These are phyloP conservation scores for Abramis brama DNA, from an alignment of 2,113 vertebrate species.

Conservation along the genomic window DNA sequence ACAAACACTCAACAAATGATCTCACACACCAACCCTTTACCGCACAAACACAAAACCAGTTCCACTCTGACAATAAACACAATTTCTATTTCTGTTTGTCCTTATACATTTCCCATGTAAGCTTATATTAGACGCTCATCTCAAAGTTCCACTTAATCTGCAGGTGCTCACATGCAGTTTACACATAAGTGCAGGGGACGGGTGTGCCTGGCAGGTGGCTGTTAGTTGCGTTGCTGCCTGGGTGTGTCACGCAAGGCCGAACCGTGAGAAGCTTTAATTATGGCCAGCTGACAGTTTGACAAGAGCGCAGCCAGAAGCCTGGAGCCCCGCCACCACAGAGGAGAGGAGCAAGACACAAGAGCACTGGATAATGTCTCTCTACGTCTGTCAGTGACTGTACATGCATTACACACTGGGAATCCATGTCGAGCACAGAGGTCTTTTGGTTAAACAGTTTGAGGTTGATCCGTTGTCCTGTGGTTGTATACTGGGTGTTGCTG, in stretches of 20 bases:
- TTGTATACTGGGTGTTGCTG: constrained; percentile 1
- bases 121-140: not conserved
- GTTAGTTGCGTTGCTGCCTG: constrained; percentile 27
- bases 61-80: constrained; percentile 22
- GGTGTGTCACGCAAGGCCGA: constrained; percentile 50
- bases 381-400: constrained; percentile 35
- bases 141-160: not conserved
- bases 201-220: constrained; percentile 23
- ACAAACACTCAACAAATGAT: constrained; percentile 43
- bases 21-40: constrained; percentile 18
- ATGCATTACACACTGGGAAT: constrained; percentile 18
- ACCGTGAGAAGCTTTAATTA: constrained; percentile 66
- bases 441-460: constrained; percentile 9
- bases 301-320: constrained; percentile 43
- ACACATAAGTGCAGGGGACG: not conserved
- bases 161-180: constrained; percentile 11
- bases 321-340: constrained; percentile 18
- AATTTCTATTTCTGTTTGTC: constrained; percentile 1
- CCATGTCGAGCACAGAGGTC: not conserved
- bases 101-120: not conserved
- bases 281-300: constrained; percentile 75
- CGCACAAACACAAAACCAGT: not conserved
- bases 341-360: constrained; percentile 14
- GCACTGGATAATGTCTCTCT: constrained; percentile 20
- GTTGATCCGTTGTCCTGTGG: not conserved